Conservation (phyloP, 2,797 vertebrate species). For the Sebastes elongatus region DNA sequence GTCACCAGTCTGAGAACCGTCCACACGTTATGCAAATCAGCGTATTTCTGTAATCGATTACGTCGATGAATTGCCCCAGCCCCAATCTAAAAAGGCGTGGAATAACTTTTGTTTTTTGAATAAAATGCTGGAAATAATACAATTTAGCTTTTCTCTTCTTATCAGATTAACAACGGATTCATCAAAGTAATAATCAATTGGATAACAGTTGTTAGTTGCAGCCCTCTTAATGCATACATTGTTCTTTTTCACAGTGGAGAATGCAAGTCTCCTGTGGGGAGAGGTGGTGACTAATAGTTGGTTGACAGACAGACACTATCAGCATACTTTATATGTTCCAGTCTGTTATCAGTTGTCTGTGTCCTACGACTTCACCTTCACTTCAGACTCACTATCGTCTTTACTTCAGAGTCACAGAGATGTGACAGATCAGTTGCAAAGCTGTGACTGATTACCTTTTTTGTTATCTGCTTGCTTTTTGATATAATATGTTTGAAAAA, state of each 20-base stretch:
- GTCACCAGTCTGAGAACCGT: not conserved
- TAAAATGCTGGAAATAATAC: no score
- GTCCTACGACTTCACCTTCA: not conserved
- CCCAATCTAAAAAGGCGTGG: no score
- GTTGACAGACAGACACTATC: not conserved
- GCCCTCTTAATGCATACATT: not conserved
- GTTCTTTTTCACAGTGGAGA: not conserved
- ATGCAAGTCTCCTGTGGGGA: not conserved
- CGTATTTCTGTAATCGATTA: no score
- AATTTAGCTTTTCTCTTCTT: not conserved
- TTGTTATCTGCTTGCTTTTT: not conserved
- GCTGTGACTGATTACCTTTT: not conserved
- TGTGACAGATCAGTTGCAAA: not conserved
- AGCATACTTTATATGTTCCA: not conserved
- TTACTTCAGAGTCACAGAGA: not conserved
- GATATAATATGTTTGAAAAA: not conserved
- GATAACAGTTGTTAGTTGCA: not conserved
- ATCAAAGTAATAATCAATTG: not conserved
- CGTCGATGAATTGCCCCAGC: no score
- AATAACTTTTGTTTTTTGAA: no score
- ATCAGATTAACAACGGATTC: not conserved
- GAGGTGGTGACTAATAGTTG: not conserved
- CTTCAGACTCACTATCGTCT: not conserved
- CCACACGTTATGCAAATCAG: no score
- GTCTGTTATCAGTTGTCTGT: not conserved